A percentile compares a stretch with the other conserved stretches of the same genome.
These are phyloP conservation scores for Antechinus flavipes DNA, from an alignment of 2,113 vertebrate genomes.

Conservation along the genomic window DNA sequence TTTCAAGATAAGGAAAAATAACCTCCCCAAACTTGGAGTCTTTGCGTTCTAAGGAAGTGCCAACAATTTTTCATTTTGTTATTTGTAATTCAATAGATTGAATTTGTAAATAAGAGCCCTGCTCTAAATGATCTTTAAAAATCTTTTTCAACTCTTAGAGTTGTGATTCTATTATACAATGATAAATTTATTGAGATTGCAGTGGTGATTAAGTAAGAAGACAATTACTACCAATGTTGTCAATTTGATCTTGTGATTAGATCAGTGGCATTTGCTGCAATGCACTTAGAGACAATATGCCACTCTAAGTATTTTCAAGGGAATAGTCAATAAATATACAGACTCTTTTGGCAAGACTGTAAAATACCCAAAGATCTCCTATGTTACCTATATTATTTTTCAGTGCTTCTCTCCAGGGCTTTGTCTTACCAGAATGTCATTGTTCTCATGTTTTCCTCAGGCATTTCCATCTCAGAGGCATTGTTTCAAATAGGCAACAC, in stretches of 20 bases:
- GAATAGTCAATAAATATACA: constrained; percentile 17
- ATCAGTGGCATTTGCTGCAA: constrained; percentile 35
- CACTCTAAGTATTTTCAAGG: constrained; percentile 31
- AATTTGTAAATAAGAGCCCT: neutral
- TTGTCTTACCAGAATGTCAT: neutral
- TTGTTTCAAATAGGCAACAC: neutral
- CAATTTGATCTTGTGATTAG: constrained; percentile 12
- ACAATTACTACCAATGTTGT: neutral
- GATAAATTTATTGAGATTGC: neutral
- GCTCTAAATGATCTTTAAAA: neutral
- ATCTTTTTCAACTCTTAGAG: neutral
- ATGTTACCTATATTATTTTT: neutral
- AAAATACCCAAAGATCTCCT: neutral
- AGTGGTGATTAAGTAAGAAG: constrained; percentile 30
- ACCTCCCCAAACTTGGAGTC: neutral
- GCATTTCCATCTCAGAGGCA: neutral
- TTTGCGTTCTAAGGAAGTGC: neutral
- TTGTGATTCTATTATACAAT: neutral
- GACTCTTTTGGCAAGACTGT: constrained; percentile 28
- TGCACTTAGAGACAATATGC: neutral
- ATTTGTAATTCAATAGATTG: neutral
- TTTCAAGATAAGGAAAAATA: neutral
- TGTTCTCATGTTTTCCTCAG: neutral
- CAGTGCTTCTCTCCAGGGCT: neutral
- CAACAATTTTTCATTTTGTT: neutral